phyloP scores from a whole-genome alignment of 2,888 invertebrate species.

The Ernsta delagoae region DNA sequence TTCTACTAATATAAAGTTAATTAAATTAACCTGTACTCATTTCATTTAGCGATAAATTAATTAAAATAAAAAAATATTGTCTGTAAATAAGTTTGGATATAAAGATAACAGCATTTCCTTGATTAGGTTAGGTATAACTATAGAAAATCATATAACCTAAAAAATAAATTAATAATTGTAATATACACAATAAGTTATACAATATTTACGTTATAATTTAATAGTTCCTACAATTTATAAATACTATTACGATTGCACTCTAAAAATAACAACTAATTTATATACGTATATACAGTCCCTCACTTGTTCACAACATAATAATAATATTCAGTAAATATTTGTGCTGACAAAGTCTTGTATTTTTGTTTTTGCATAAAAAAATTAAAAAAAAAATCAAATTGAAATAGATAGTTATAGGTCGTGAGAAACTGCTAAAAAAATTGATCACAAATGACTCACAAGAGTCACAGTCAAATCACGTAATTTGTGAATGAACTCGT shows the following conservation, averaged over 20 bases:
- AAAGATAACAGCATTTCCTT: too few relatives aligned
- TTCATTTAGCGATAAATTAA: too few relatives aligned
- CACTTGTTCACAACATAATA: constrained; percentile 17
- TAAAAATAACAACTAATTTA: constrained; percentile 60
- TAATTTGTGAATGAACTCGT: too few relatives aligned
- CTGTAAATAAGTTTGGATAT: too few relatives aligned
- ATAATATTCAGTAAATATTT: background rate
- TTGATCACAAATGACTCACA: too few relatives aligned
- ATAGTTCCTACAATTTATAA: constrained; percentile 49
- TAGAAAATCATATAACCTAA: constrained; percentile 21
- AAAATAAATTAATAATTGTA: constrained; percentile 33
- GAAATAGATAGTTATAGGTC: background rate
- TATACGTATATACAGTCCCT: constrained; percentile 31
- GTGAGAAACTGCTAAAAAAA: constrained; percentile 24
- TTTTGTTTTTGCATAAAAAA: too few relatives aligned
- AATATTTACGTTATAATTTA: constrained; percentile 38
- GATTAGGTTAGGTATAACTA: too few relatives aligned
- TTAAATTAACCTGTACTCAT: too few relatives aligned
- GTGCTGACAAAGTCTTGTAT: background rate
- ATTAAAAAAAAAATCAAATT: background rate
- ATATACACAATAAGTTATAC: constrained; percentile 44
- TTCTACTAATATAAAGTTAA: too few relatives aligned
- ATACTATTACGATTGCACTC: constrained; percentile 77
- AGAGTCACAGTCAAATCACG: too few relatives aligned
- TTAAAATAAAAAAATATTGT: too few relatives aligned